Percentiles rank a stretch among this genome's conserved stretches.
phyloP scores from a whole-genome alignment of 2,888 invertebrate genomes.

The Archips crataeganus region DNA sequence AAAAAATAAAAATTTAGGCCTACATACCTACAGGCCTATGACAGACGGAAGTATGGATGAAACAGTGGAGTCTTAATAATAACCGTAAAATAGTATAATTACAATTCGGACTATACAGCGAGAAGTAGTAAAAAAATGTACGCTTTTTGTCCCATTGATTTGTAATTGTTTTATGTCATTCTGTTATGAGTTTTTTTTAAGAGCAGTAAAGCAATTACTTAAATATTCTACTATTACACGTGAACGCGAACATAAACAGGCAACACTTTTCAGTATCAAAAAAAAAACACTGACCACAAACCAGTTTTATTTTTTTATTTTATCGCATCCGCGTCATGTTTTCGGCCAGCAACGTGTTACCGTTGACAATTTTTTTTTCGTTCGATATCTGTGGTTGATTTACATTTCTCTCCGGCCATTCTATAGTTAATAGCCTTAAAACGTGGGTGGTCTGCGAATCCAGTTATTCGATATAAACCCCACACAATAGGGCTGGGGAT shows the following conservation, averaged over 20 bases:
- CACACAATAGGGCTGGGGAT: slow-evolving; percentile 36
- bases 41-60: too few relatives aligned
- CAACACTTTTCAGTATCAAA: background rate
- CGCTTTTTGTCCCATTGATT: too few relatives aligned
- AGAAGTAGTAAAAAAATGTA: too few relatives aligned
- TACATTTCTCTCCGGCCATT: slow-evolving; percentile 25
- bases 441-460: slow-evolving; percentile 47
- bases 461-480: slow-evolving; percentile 43
- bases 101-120: too few relatives aligned
- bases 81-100: too few relatives aligned
- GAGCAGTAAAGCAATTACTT: background rate
- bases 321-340: slow-evolving; percentile 17
- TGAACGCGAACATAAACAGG: background rate
- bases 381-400: slow-evolving; percentile 32
- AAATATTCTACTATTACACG: background rate
- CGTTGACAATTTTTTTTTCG: slow-evolving; percentile 32
- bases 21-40: too few relatives aligned
- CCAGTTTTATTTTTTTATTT: slow-evolving; percentile 14
- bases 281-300: background rate
- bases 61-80: too few relatives aligned
- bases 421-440: slow-evolving; percentile 34
- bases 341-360: slow-evolving; percentile 14
- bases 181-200: too few relatives aligned
- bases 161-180: too few relatives aligned
- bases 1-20: too few relatives aligned